Conservation (phyloP, 2,888 invertebrate species). For the Himalopsyche kuldschensis region DNA sequence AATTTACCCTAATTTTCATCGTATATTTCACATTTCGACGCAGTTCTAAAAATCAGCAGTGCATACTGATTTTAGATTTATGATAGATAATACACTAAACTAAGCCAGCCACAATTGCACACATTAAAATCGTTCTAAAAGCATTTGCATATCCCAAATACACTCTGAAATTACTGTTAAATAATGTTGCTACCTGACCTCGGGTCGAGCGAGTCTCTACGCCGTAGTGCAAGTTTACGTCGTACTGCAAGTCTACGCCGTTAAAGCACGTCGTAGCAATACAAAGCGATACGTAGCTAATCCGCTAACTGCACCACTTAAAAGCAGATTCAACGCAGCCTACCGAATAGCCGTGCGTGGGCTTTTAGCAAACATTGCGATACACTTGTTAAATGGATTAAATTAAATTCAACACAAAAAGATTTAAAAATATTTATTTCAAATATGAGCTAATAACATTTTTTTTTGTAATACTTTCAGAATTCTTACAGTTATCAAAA, state of each 20-base stretch:
- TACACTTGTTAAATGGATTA: background rate
- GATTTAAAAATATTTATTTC: too few relatives aligned
- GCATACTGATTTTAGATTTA: too few relatives aligned
- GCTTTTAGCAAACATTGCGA: background rate
- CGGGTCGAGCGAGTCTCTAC: background rate
- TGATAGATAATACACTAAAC: too few relatives aligned
- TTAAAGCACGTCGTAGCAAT: background rate
- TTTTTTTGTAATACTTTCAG: too few relatives aligned
- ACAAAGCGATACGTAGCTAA: background rate
- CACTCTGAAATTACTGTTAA: background rate
- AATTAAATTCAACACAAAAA: too few relatives aligned
- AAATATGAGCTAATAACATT: too few relatives aligned
- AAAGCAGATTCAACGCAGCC: background rate
- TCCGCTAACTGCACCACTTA: background rate
- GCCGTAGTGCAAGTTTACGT: background rate
- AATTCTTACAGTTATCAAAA: too few relatives aligned
- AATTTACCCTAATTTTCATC: too few relatives aligned
- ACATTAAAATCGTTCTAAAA: background rate
- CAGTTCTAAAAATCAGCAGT: too few relatives aligned
- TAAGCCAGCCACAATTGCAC: too few relatives aligned
- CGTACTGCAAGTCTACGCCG: background rate
- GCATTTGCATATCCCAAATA: background rate
- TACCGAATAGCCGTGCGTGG: background rate
- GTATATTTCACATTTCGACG: too few relatives aligned
- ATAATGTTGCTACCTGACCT: background rate